Conservation (phyloP, 1,140 invertebrate genomes). For the Phymastichus coffea region DNA sequence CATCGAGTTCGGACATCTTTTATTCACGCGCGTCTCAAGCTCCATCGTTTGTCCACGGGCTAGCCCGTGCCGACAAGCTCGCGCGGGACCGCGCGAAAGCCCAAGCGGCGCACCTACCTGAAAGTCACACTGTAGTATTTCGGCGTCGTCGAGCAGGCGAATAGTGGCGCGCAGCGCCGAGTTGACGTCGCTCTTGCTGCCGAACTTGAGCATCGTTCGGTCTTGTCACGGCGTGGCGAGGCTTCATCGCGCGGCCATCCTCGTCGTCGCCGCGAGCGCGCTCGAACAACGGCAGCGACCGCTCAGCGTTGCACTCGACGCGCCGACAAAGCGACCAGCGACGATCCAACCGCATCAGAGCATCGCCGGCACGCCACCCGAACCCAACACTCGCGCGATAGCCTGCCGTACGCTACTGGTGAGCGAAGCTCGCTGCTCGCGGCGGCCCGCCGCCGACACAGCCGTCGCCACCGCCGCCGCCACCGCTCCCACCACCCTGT, state of each 20-base stretch:
- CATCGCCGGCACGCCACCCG: too few relatives aligned
- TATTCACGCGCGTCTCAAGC: too few relatives aligned
- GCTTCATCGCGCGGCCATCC: neutral
- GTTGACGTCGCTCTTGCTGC: slow-evolving; percentile 79
- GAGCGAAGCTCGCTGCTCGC: too few relatives aligned
- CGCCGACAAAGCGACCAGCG: slow-evolving; percentile 23
- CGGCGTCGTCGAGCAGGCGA: slow-evolving; percentile 88
- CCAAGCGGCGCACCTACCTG: slow-evolving; percentile 69
- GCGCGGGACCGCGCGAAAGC: too few relatives aligned
- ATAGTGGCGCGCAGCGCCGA: slow-evolving; percentile 92
- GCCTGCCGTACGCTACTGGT: too few relatives aligned
- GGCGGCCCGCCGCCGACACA: slow-evolving; percentile 34
- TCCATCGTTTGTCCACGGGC: neutral
- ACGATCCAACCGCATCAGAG: slow-evolving; percentile 17
- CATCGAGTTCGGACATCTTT: too few relatives aligned
- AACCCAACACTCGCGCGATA: too few relatives aligned
- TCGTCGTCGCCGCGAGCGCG: neutral
- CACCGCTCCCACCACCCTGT: slow-evolving; percentile 10
- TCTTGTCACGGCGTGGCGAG: too few relatives aligned
- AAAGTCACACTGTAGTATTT: slow-evolving; percentile 94
- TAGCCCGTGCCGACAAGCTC: neutral
- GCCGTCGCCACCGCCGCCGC: slow-evolving; percentile 31
- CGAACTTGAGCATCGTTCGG: slow-evolving; percentile 70
- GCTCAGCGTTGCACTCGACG: slow-evolving; percentile 11
- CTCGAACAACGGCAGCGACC: slow-evolving; percentile 20